A percentile compares a stretch with the other conserved stretches of the same genome.
These are phyloP conservation scores for Paracanthobrama guichenoti DNA, from an alignment of 2,113 vertebrate species.

Conservation along the genomic window DNA sequence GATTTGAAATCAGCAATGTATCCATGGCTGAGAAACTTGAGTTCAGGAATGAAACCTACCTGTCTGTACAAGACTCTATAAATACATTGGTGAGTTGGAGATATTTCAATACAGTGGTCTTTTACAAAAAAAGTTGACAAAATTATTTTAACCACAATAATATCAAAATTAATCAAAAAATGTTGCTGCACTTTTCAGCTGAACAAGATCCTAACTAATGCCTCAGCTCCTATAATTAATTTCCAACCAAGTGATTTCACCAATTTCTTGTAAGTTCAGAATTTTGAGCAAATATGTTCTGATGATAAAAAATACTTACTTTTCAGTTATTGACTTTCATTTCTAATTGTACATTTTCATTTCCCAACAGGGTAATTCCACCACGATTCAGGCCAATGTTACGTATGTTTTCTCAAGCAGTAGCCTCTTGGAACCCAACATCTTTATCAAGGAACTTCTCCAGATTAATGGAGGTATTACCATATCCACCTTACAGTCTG, in stretches of 20 bases:
- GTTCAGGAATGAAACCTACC: background rate
- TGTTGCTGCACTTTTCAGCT: constrained; percentile 10
- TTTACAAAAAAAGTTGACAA: background rate
- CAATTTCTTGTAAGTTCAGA: background rate
- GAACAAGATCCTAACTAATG: background rate
- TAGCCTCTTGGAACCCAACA: background rate
- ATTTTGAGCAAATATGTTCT: background rate
- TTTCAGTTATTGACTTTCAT: background rate
- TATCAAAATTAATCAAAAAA: no score
- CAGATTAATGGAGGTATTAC: background rate
- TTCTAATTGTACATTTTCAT: background rate
- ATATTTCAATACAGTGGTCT: background rate
- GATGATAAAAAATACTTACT: background rate
- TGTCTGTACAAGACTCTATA: background rate
- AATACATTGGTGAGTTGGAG: constrained; percentile 21
- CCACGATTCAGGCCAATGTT: constrained; percentile 34
- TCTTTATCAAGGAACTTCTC: constrained; percentile 34
- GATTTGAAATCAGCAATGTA: constrained; percentile 29
- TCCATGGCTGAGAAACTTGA: background rate
- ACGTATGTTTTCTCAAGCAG: constrained; percentile 29
- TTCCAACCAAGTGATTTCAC: constrained; percentile 10
- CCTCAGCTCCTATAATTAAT: background rate
- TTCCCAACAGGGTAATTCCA: constrained; percentile 17
- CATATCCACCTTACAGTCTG: background rate
- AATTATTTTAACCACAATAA: background rate